Evolutionary conservation across 1,140 invertebrate genomes (phyloP).

Genomic region (Musca vetustissima): DNA sequence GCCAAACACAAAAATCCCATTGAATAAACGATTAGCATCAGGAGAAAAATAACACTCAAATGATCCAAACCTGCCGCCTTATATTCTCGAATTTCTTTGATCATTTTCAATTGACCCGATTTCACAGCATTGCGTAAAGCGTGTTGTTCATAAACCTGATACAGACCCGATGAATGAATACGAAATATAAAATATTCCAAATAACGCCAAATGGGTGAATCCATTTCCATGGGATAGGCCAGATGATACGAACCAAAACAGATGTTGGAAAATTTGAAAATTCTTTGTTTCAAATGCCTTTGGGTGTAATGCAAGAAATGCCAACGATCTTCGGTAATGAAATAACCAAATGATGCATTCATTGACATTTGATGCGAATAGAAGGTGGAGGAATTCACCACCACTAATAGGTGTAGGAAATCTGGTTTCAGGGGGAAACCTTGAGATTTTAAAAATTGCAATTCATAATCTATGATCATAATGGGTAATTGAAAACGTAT

Average conservation of each 20-base stretch:
- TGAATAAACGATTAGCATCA: too few species aligned
- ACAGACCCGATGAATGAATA: conserved; percentile 31
- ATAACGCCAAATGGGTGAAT: conserved; percentile 19
- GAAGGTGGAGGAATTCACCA: conserved; percentile 40
- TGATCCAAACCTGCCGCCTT: too few species aligned
- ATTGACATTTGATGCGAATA: conserved; percentile 33
- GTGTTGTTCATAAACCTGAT: conserved; percentile 38
- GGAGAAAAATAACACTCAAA: too few species aligned
- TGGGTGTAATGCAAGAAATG: conserved; percentile 42
- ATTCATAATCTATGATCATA: conserved; percentile 49
- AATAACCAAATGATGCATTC: conserved; percentile 39
- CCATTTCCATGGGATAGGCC: conserved; percentile 21
- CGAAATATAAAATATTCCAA: conserved; percentile 25
- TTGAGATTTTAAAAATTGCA: conserved; percentile 39
- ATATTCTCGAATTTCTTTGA: too few species aligned
- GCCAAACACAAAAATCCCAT: too few species aligned
- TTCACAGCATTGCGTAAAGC: conserved; percentile 40
- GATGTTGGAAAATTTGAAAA: conserved; percentile 39
- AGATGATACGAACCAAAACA: conserved; percentile 28
- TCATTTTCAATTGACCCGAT: conserved; percentile 34
- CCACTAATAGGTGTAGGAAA: conserved; percentile 35
- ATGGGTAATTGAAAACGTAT: conserved; percentile 39
- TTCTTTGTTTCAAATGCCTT: conserved; percentile 37
- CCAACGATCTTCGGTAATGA: conserved; percentile 45
- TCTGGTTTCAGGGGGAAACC: conserved; percentile 33